Evolutionary conservation across 2,113 vertebrate genomes (phyloP), one percentile per base, ranked within the genome.

Genomic region (Saccopteryx bilineata): DNA sequence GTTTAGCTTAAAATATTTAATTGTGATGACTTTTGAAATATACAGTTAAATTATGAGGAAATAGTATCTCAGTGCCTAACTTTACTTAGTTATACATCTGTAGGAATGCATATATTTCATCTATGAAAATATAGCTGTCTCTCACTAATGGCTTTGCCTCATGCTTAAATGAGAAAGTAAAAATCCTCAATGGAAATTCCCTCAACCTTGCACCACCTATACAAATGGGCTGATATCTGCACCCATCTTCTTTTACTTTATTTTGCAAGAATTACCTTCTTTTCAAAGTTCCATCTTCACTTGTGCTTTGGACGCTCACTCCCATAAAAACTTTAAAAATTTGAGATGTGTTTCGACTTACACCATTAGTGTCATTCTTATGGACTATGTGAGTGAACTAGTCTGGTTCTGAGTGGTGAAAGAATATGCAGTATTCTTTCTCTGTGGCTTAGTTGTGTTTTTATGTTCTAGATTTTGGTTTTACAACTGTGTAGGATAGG

Each of bases 1-100:
- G 52, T 75, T 84, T 60, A 90, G 71, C 54, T 61, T 90, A 85
- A 63, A 78, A 76, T 54, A 84, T 68, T 89, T 58, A 52, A 52
- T 84, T 84, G 48, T 69, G 28, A 69, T 69, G 54, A 60, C 15
- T 39, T 68, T 90, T 76, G 80, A 50, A 78, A 84, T 50, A 68
- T 19, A 69, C 9, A 71, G 54, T 50, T 56, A 72, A 50, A 56
- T n/a, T 71, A 46, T 5, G 11, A 63, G 24, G 50, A 21, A 33
- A 39, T 24, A 75, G 33, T 78, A 58, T n/a, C 28, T 86, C 61
- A 48, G 50, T 33, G 23, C 46, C 58, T 74, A 63, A 52, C 46
- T 21, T 28, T 84, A 92, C 24, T 54, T 68, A 79, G 61, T 31
- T 39, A 52, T 46, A 54, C 58, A 19, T 81, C 65, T 24, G 33